Conservation (phyloP, 2,888 invertebrate genomes). For the Drosophila mimica region DNA sequence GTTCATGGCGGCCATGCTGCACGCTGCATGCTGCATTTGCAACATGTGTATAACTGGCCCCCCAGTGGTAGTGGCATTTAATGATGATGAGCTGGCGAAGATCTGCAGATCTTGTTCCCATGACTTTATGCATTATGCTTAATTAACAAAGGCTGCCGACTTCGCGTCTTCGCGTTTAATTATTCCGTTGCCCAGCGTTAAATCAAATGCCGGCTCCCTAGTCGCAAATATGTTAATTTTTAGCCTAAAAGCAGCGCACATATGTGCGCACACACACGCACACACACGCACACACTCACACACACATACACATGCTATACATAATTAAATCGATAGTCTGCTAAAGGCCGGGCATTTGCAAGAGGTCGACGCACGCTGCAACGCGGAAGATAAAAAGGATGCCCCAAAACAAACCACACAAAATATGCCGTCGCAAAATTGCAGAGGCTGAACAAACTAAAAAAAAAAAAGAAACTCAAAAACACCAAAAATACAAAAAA, state of each 20-base stretch:
- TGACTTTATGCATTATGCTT: constrained; percentile 72
- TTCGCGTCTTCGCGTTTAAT: constrained; percentile 62
- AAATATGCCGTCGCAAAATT: constrained; percentile 70
- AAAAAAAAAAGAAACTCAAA: constrained; percentile 11
- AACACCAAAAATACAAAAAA: constrained; percentile 20
- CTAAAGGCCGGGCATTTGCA: constrained; percentile 18
- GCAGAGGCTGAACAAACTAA: constrained; percentile 56
- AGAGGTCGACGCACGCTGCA: constrained; percentile 69
- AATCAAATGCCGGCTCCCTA: constrained; percentile 65
- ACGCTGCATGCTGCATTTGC: constrained; percentile 67
- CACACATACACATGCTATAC: not conserved
- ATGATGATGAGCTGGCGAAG: constrained; percentile 47
- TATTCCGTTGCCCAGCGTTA: constrained; percentile 54
- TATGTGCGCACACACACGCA: constrained; percentile 5
- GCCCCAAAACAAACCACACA: constrained; percentile 61
- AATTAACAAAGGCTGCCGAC: constrained; percentile 78
- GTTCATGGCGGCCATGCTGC: constrained; percentile 68
- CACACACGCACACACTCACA: not conserved
- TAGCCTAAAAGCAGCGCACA: constrained; percentile 33
- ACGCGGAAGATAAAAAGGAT: constrained; percentile 81
- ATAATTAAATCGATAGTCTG: constrained; percentile 65
- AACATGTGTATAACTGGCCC: constrained; percentile 58
- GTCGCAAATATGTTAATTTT: constrained; percentile 71
- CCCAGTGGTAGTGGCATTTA: constrained; percentile 47
- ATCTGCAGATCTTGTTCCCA: constrained; percentile 67